Base-by-base conservation (phyloP, 2,797 vertebrate genomes). In the Neoniphon sammara region DNA sequence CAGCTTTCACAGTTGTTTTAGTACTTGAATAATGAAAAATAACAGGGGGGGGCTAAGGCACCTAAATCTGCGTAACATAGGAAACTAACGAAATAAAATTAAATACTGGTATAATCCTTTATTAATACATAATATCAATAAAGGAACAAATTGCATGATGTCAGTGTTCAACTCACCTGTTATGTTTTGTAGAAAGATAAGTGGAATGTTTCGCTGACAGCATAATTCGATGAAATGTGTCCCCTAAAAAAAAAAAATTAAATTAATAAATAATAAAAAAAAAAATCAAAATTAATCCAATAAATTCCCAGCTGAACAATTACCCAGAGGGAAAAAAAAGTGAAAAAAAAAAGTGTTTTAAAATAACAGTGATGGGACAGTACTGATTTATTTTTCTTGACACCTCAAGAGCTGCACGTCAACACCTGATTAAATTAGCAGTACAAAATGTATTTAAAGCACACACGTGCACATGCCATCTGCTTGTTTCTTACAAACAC, bases 141-240 rank as follows among this genome's bases (percentile, higher is more conserved):
- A 10, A 50, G 47, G 47, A 50, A 50, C 8, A 50, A 50, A 21
- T 20, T 21, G 7, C n/a, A 50, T 8, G 27, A 70, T 25, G 14
- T 61, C 1, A 71, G 23, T 7, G 39, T 31, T 27, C 59, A 53
- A 88, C 90, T 91, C 53, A 98, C 98, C 98, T 66, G 97, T 99
- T 77, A 99, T 97, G 83, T 99, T 99, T 78, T 99, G 98, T 54
- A 99, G 94, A 80, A 99, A 99, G 74, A 99, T 88, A 69, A 99
- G 94, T 17, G 98, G 98, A 88, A 96, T 97, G 85, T 96, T 98
- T 85, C 97, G 94, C 61, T 99, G 97, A 91, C 97, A 99, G 90
- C 98, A 99, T 66, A 99, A 83, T 86, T 99, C 96, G 79, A 99
- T 94, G 75, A 99, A 99, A 93, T 99, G 98, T 2, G 97, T 94